A percentile compares a stretch with the other conserved stretches of the same genome.
Conservation (phyloP, 2,888 invertebrate genomes). For the Hyalella azteca region DNA sequence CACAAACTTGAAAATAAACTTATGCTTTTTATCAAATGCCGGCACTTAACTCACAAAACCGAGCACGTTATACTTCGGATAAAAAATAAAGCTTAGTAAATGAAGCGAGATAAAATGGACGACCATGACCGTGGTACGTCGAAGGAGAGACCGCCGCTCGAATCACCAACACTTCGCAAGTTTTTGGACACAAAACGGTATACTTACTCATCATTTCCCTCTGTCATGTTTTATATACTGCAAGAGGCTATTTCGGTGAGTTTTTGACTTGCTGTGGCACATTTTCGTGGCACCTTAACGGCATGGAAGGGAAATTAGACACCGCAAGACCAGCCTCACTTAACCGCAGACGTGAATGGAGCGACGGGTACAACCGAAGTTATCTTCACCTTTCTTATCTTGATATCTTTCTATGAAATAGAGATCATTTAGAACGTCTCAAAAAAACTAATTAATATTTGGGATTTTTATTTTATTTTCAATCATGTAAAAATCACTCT, state of each 20-base stretch:
- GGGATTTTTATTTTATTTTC: neutral
- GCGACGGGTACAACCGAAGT: constrained; percentile 26
- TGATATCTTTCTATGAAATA: neutral
- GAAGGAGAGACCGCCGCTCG: neutral
- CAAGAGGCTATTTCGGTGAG: constrained; percentile 58
- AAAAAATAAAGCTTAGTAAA: neutral
- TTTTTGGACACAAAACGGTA: neutral
- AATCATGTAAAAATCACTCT: neutral
- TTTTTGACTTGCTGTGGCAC: constrained; percentile 58
- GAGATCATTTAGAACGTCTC: too few relatives aligned
- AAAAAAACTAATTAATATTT: neutral
- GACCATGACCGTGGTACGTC: too few relatives aligned
- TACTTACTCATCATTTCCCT: constrained; percentile 60
- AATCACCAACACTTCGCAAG: neutral
- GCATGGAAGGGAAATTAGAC: constrained; percentile 51
- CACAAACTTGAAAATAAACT: too few relatives aligned
- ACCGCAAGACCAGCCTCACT: constrained; percentile 26
- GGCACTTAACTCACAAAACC: too few relatives aligned
- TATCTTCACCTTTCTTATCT: neutral
- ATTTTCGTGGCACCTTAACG: constrained; percentile 58
- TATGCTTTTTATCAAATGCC: too few relatives aligned
- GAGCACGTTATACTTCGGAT: too few relatives aligned
- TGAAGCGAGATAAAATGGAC: constrained; percentile 1
- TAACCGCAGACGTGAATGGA: constrained; percentile 38
- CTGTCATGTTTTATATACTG: constrained; percentile 59